These are phyloP conservation scores for Cheilosia vulpina DNA, from an alignment of 2,888 invertebrate species.

Conservation along the genomic window DNA sequence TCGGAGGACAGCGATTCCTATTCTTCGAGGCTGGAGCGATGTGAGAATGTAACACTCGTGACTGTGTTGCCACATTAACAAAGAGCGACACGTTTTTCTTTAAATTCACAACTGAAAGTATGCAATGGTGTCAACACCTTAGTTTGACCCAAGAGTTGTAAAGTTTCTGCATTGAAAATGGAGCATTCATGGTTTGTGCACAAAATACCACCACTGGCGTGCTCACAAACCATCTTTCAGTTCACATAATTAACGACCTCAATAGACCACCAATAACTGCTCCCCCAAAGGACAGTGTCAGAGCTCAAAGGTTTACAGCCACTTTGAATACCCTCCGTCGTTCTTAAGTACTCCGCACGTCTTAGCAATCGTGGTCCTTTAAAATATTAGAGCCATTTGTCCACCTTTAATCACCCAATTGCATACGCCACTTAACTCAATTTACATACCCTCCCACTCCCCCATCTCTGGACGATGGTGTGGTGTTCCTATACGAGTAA, in stretches of 20 bases:
- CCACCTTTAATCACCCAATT: conserved; percentile 74
- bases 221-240: neutral
- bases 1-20: too few species aligned
- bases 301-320: neutral
- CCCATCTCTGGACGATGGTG: conserved; percentile 19
- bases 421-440: conserved; percentile 71
- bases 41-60: too few species aligned
- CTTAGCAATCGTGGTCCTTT: conserved; percentile 36
- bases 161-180: too few species aligned
- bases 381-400: conserved; percentile 70
- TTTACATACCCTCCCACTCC: conserved; percentile 64
- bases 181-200: too few species aligned
- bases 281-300: neutral
- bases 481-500: conserved; percentile 33
- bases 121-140: too few species aligned
- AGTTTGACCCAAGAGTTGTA: too few species aligned
- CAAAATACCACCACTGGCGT: neutral
- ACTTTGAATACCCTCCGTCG: neutral
- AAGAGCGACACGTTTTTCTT: too few species aligned
- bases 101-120: too few species aligned
- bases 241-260: neutral
- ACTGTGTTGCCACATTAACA: too few species aligned
- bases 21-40: too few species aligned
- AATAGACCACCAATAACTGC: neutral
- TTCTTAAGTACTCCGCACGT: neutral